phyloP scores from a whole-genome alignment of 1,140 invertebrate genomes.

The Eriosoma lanigerum region DNA sequence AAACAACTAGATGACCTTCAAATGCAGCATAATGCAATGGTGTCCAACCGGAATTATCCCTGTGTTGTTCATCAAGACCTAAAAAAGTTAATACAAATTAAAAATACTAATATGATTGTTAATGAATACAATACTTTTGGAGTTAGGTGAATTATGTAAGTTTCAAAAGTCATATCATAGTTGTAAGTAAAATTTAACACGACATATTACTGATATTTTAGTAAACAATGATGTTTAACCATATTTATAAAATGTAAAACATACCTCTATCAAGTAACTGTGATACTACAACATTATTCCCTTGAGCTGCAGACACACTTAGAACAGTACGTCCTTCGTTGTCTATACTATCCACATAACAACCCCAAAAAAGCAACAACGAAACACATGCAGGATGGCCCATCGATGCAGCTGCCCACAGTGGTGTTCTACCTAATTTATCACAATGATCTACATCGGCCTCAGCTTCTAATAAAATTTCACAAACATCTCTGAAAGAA shows the following conservation, averaged over 20 bases:
- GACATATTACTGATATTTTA: too few species aligned
- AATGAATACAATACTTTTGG: not conserved
- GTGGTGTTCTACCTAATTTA: slow-evolving; percentile 73
- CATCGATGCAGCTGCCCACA: slow-evolving; percentile 84
- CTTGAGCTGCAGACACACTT: slow-evolving; percentile 84
- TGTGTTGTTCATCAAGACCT: slow-evolving; percentile 86
- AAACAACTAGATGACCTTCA: slow-evolving; percentile 87
- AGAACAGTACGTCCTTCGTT: slow-evolving; percentile 86
- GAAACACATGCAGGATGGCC: slow-evolving; percentile 80
- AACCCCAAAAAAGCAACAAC: slow-evolving; percentile 83
- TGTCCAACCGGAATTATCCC: slow-evolving; percentile 91
- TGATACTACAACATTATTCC: slow-evolving; percentile 78
- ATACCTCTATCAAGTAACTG: slow-evolving; percentile 79
- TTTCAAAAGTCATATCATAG: too few species aligned
- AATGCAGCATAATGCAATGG: slow-evolving; percentile 91
- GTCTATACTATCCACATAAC: slow-evolving; percentile 86
- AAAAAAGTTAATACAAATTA: not conserved
- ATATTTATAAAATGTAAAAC: slow-evolving; percentile 37
- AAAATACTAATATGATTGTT: not conserved
- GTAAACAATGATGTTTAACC: too few species aligned
- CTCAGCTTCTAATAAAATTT: slow-evolving; percentile 79
- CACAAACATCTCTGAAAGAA: slow-evolving; percentile 70
- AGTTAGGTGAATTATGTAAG: too few species aligned
- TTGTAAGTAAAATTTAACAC: too few species aligned
- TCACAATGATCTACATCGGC: slow-evolving; percentile 85